Evolutionary conservation across 2,888 invertebrate genomes (phyloP).

Genomic region (Lymantria monacha): DNA sequence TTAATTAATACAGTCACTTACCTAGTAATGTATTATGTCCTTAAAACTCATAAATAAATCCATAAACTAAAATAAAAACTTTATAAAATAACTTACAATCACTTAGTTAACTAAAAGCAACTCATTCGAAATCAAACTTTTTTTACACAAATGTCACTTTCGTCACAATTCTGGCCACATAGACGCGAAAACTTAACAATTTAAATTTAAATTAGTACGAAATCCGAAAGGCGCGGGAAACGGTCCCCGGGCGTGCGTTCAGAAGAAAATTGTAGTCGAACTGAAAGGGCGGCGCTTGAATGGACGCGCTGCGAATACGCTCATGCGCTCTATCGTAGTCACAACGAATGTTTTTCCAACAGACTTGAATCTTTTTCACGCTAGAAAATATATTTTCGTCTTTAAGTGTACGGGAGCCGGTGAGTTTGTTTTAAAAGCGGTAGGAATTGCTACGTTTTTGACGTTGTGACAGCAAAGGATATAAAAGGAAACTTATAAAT

Average conservation of each 20-base stretch:
- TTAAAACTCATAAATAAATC: slow-evolving; percentile 13
- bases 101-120: slow-evolving; percentile 16
- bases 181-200: slow-evolving; percentile 37
- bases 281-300: slow-evolving; percentile 65
- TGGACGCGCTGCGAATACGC: slow-evolving; percentile 50
- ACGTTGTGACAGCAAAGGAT: slow-evolving; percentile 1
- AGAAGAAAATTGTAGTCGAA: slow-evolving; percentile 60
- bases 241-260: slow-evolving; percentile 61
- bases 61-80: slow-evolving; percentile 31
- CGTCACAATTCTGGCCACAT: slow-evolving; percentile 42
- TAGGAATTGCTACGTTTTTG: slow-evolving; percentile 18
- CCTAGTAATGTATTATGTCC: slow-evolving; percentile 15
- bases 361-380: slow-evolving; percentile 54
- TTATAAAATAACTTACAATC: slow-evolving; percentile 21
- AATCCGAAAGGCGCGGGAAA: slow-evolving; percentile 59
- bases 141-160: slow-evolving; percentile 27
- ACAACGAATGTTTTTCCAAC: slow-evolving; percentile 47
- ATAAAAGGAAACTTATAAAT: slow-evolving; percentile 16
- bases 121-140: slow-evolving; percentile 18
- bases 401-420: slow-evolving; percentile 40
- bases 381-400: slow-evolving; percentile 35
- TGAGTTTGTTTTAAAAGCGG: slow-evolving; percentile 34
- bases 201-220: slow-evolving; percentile 61
- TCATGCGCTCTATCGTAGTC: slow-evolving; percentile 59
- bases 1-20: slow-evolving; percentile 24